These are phyloP conservation scores for Ceyx margarethae DNA, from an alignment of 2,113 vertebrate genomes.

Conservation along the genomic window DNA sequence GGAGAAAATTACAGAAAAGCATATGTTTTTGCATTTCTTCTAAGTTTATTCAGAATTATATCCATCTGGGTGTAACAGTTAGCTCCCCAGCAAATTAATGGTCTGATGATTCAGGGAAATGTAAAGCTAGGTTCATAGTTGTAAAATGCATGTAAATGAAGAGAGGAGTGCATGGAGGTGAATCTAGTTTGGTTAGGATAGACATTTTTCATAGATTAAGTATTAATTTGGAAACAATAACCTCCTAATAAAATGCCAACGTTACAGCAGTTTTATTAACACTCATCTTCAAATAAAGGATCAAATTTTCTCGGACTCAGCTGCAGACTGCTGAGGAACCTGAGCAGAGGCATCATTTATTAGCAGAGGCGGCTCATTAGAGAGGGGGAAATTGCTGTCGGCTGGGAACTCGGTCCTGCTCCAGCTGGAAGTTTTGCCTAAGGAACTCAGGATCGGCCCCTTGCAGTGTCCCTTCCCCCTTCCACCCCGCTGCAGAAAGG, in stretches of 20 bases:
- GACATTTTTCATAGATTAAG: background rate
- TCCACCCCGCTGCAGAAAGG: background rate
- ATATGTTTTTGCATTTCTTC: constrained; percentile 30
- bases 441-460: background rate
- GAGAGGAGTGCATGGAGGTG: background rate
- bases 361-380: background rate
- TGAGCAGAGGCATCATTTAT: background rate
- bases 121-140: background rate
- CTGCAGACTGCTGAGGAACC: background rate
- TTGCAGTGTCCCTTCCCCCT: background rate
- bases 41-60: constrained; percentile 24
- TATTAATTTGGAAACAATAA: constrained; percentile 12
- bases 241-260: background rate
- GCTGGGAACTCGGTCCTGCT: background rate
- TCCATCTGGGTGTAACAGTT: constrained; percentile 13
- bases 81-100: constrained; percentile 19
- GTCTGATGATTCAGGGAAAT: constrained; percentile 41
- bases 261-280: background rate
- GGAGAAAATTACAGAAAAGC: background rate
- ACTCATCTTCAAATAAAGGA: background rate
- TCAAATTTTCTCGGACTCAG: constrained; percentile 12
- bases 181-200: background rate
- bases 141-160: background rate
- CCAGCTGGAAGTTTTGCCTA: background rate
- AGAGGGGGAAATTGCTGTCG: background rate